Conservation (phyloP, 2,888 invertebrate species). For the Agrochola litura region DNA sequence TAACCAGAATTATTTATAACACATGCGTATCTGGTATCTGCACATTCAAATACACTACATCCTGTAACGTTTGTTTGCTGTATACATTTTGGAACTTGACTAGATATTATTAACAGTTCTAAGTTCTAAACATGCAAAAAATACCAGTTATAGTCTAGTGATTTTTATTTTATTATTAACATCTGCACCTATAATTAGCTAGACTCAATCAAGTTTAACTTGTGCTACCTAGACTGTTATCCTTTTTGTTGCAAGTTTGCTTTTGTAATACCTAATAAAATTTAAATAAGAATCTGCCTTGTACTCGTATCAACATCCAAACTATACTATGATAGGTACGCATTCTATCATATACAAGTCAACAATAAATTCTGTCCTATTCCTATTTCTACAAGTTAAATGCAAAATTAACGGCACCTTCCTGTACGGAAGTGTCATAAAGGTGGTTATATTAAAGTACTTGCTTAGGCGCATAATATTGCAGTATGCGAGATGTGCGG, state of each 20-base stretch:
- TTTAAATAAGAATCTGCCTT: background rate
- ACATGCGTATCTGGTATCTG: slow-evolving; percentile 42
- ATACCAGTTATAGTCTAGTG: slow-evolving; percentile 14
- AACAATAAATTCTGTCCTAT: slow-evolving; percentile 40
- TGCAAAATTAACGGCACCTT: slow-evolving; percentile 76
- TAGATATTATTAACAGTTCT: slow-evolving; percentile 24
- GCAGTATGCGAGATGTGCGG: slow-evolving; percentile 66
- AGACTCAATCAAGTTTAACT: background rate
- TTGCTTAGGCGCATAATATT: slow-evolving; percentile 79
- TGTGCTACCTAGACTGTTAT: background rate
- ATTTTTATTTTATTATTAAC: slow-evolving; percentile 29
- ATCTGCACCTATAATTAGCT: background rate
- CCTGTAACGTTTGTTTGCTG: slow-evolving; percentile 49
- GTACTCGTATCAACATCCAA: background rate
- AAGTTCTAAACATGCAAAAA: slow-evolving; percentile 20
- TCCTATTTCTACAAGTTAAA: slow-evolving; percentile 66
- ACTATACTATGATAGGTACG: background rate
- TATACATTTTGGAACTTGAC: slow-evolving; percentile 33
- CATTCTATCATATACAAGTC: background rate
- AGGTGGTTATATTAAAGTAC: slow-evolving; percentile 82
- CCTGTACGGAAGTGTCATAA: slow-evolving; percentile 78
- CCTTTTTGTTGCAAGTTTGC: background rate
- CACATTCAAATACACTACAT: slow-evolving; percentile 51
- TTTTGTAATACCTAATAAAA: background rate
- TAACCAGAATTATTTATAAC: slow-evolving; percentile 58